Evolutionary conservation across 1,140 invertebrate species (phyloP).

Genomic region (Philaenus spumarius): DNA sequence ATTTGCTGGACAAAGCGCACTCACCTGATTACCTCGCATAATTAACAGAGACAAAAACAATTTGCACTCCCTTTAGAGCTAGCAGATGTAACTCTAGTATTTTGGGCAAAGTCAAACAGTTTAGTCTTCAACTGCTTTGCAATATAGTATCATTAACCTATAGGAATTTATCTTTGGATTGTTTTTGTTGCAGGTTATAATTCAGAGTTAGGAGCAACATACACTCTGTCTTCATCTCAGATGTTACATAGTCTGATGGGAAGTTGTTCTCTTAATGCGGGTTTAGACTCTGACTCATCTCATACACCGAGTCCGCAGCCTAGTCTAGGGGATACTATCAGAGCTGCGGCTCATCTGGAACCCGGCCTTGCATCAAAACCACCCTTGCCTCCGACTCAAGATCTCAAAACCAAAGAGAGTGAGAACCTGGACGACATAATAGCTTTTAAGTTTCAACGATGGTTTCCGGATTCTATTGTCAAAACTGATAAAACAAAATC

Average conservation of each 20-base stretch:
- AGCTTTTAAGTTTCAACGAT: slow-evolving; percentile 32
- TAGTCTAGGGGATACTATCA: slow-evolving; percentile 11
- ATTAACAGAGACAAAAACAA: too few relatives aligned
- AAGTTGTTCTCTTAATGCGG: slow-evolving; percentile 21
- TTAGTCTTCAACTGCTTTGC: too few relatives aligned
- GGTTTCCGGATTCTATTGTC: slow-evolving; percentile 31
- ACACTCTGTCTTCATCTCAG: slow-evolving; percentile 17
- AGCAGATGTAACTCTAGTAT: too few relatives aligned
- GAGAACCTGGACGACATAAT: slow-evolving; percentile 29
- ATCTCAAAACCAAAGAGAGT: neutral
- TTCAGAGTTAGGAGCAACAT: slow-evolving; percentile 10
- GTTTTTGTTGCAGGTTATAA: slow-evolving; percentile 8
- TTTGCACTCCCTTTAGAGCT: too few relatives aligned
- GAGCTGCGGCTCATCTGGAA: slow-evolving; percentile 15
- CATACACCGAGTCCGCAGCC: slow-evolving; percentile 21
- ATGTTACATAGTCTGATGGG: slow-evolving; percentile 20
- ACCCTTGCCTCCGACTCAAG: slow-evolving; percentile 24
- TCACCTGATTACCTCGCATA: too few relatives aligned
- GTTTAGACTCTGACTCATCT: slow-evolving; percentile 23
- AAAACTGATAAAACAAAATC: neutral
- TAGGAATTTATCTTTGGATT: too few relatives aligned
- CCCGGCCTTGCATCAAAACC: slow-evolving; percentile 29
- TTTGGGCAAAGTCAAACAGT: too few relatives aligned
- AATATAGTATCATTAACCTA: too few relatives aligned
- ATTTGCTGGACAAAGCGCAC: too few relatives aligned